Base-by-base conservation (phyloP, 2,888 invertebrate species). In the Diogma glabrata region DNA sequence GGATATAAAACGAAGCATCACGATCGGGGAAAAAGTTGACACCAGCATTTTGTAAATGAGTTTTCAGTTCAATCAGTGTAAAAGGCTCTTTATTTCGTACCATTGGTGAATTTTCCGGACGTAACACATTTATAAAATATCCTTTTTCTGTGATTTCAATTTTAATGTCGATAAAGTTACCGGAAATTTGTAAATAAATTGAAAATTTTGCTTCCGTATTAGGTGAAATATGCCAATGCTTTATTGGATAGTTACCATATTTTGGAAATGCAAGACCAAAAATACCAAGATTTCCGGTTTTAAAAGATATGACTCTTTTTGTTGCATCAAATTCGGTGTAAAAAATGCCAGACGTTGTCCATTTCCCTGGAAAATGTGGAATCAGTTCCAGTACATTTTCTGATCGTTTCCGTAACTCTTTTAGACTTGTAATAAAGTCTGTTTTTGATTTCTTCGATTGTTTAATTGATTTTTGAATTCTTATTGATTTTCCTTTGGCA, bases 341-440 rank as follows among this genome's bases (percentile, higher is more conserved):
- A 22, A 22, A 43, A 22, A 43, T 43, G 20, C 43, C 43, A 22
- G 5, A 22, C n/a, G 43, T 43, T 8, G 14, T 43, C 43, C 43
- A 43, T 22, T 22, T 20, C 14, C 43, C 43, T 10, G 43, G 22
- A 4, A 23, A 6, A 14, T 43, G 22, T 43, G 43, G 22, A 43
- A 43, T 43, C 8, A 43, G 22, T 14, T 43, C n/a, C 43, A 43
- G 20, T n/a, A n/a, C n/a, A n/a, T n/a, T n/a, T n/a, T n/a, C n/a
- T n/a, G n/a, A n/a, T n/a, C n/a, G n/a, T n/a, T n/a, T n/a, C n/a
- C n/a, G n/a, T n/a, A n/a, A n/a, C n/a, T n/a, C n/a, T n/a, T n/a
- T n/a, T n/a, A n/a, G n/a, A n/a, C n/a, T n/a, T n/a, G n/a, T n/a
- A n/a, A n/a, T n/a, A n/a, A n/a, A n/a, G 28, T 28, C 3, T n/a